A percentile compares a stretch with the other conserved stretches of the same genome.
phyloP scores from a whole-genome alignment of 2,888 invertebrate genomes.

The Drosophila heteroneura region DNA sequence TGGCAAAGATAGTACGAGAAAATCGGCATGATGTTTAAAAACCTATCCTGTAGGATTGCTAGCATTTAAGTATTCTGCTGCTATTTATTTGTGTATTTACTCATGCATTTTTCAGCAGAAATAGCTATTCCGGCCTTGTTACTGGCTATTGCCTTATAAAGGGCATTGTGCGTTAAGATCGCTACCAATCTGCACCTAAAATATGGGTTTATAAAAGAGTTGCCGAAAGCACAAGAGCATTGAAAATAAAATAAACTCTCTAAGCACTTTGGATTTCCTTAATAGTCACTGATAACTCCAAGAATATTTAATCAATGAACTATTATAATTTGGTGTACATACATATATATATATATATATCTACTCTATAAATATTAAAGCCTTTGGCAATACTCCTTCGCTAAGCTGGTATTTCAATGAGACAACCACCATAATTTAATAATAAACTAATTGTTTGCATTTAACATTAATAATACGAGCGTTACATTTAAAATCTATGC shows the following conservation, averaged over 20 bases:
- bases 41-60: not conserved
- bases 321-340: not conserved
- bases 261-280: not conserved
- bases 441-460: conserved; percentile 33
- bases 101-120: not conserved
- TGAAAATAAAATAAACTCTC: not conserved
- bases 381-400: not conserved
- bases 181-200: not conserved
- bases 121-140: not conserved
- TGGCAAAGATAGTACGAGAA: not conserved
- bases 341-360: not conserved
- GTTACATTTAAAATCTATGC: conserved; percentile 17
- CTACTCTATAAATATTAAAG: not conserved
- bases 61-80: not conserved
- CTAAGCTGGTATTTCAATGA: not conserved
- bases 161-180: not conserved
- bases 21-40: not conserved
- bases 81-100: not conserved
- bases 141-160: not conserved
- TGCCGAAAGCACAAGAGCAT: not conserved
- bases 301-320: not conserved
- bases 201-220: not conserved
- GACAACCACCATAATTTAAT: not conserved
- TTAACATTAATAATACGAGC: conserved; percentile 67
- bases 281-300: not conserved